phyloP scores from a whole-genome alignment of 2,888 invertebrate species.

The Spialia ferax region DNA sequence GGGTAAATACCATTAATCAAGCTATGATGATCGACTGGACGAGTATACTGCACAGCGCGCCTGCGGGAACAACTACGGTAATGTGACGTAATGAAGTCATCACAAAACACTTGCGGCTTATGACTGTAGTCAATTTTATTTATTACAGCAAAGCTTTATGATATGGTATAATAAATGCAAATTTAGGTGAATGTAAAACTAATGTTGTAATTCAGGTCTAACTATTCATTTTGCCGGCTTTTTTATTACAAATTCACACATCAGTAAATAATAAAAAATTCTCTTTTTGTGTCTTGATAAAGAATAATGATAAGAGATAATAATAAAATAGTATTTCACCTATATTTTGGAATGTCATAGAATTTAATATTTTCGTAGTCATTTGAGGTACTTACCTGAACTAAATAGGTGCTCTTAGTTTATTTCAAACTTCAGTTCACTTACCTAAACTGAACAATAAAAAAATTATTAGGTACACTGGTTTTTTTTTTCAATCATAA shows the following conservation, averaged over 20 bases:
- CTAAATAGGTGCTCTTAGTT: too few relatives aligned
- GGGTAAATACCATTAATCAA: conserved; percentile 28
- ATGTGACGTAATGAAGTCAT: conserved; percentile 36
- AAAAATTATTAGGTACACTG: too few relatives aligned
- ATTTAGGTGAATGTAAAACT: conserved; percentile 1
- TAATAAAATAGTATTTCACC: too few relatives aligned
- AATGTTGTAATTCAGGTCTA: background rate
- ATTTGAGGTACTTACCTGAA: too few relatives aligned
- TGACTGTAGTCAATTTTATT: conserved; percentile 12
- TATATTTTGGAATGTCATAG: too few relatives aligned
- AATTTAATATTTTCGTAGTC: too few relatives aligned
- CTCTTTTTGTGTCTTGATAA: background rate
- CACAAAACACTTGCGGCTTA: conserved; percentile 9
- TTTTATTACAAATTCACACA: conserved; percentile 1
- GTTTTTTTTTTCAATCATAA: too few relatives aligned
- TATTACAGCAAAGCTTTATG: conserved; percentile 8
- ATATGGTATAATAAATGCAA: conserved; percentile 1
- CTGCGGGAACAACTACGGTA: conserved; percentile 30
- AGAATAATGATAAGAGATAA: background rate
- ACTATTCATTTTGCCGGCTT: background rate
- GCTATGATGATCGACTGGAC: conserved; percentile 20
- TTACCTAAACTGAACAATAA: too few relatives aligned
- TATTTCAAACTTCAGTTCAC: too few relatives aligned
- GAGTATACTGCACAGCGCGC: conserved; percentile 3
- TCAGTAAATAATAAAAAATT: background rate